Evolutionary conservation across 2,797 vertebrate genomes (phyloP), one percentile per base, ranked within the genome.

Genomic region (Clarias fuscus): DNA sequence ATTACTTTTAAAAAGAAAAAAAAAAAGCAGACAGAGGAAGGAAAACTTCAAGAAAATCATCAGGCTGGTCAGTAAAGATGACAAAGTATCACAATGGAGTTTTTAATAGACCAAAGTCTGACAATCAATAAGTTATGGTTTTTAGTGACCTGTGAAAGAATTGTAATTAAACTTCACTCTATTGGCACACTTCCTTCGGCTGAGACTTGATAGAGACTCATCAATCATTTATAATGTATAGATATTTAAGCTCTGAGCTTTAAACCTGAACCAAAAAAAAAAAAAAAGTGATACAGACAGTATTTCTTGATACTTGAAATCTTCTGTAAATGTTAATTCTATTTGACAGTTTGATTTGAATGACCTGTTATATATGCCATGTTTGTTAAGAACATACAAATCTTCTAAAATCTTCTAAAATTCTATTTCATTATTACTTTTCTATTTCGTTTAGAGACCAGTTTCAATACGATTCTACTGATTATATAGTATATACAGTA

Each of bases 131-230:
- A 43, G 33, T 11, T 80, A 40, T 64, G 78, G 15, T 81, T 65
- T 81, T 22, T 65, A 80, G 22, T 81, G 78, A 82, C 62, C 79
- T 82, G 79, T 48, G n/a, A 67, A 53, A 30, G 15, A 53, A 30
- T n/a, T 82, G 24, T 30, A 22, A 82, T 82, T 82, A 67, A 82
- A 82, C 40, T 53, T 82, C 17, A 82, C 62, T 43, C 62, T 67
- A 48, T 48, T 3, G 7, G 37, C 37, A 64, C 43, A 81, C 37
- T 27, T 80, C 77, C 22, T 64, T 80, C 77, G 17, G 3, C n/a
- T 64, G 37, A 62, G 33, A 24, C 10, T 80, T 64, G 43, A 80
- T 8, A 40, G 33, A 80, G 37, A 48, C n/a, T 81, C 37, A 80
- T 80, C 33, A 65, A 65, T 80, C 22, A 81, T 81, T 65, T 81